A percentile compares a stretch with the other conserved stretches of the same genome.
phyloP scores from a whole-genome alignment of 2,797 vertebrate species.

The Momotus momota region DNA sequence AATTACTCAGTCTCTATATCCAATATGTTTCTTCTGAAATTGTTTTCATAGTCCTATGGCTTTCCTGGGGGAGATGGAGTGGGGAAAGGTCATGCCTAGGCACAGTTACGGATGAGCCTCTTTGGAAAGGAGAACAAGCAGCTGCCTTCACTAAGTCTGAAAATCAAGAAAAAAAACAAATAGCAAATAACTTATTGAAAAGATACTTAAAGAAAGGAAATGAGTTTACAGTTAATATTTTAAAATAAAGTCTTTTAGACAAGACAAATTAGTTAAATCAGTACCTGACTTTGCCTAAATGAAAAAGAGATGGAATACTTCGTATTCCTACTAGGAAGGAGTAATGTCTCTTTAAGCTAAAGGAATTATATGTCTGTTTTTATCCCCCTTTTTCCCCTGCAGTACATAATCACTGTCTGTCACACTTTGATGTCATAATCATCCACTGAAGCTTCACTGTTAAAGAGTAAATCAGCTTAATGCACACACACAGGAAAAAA shows the following conservation, averaged over 20 bases:
- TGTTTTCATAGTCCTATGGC: neutral
- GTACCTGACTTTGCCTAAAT: slow-evolving; percentile 37
- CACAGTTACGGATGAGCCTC: neutral
- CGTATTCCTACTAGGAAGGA: slow-evolving; percentile 62
- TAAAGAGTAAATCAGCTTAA: slow-evolving; percentile 81
- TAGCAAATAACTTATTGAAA: neutral
- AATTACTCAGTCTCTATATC: neutral
- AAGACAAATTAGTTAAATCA: slow-evolving; percentile 47
- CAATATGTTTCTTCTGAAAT: neutral
- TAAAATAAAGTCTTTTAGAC: slow-evolving; percentile 33
- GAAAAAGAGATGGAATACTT: slow-evolving; percentile 34
- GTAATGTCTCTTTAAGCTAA: slow-evolving; percentile 73
- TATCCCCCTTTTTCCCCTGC: slow-evolving; percentile 66
- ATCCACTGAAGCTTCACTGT: slow-evolving; percentile 71
- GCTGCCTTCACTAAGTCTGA: neutral
- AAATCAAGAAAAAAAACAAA: neutral
- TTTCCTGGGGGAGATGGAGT: neutral
- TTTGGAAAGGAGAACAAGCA: neutral
- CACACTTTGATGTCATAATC: slow-evolving; percentile 85
- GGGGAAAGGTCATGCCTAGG: neutral
- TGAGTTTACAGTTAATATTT: neutral
- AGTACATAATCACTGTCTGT: slow-evolving; percentile 80
- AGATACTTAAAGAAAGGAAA: slow-evolving; percentile 4
- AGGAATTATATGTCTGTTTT: slow-evolving; percentile 78
- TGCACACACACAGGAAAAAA: neutral